These are phyloP conservation scores for Elysia crispata DNA, from an alignment of 2,888 invertebrate genomes.

Conservation along the genomic window DNA sequence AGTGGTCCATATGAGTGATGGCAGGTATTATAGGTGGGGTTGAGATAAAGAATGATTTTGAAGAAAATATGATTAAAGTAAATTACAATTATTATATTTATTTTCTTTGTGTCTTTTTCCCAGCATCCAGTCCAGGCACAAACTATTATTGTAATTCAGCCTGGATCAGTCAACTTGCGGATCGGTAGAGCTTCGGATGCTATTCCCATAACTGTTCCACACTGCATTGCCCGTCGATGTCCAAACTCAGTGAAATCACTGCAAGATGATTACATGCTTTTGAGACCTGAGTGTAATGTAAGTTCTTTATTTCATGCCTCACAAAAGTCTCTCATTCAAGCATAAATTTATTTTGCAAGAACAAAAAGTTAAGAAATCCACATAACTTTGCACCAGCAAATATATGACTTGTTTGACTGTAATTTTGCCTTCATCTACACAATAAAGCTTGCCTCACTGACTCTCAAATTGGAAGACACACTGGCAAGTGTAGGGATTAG, in stretches of 20 bases:
- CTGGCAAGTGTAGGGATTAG: too few species aligned
- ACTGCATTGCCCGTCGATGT: slow-evolving; percentile 87
- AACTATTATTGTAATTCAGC: slow-evolving; percentile 88
- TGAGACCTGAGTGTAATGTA: slow-evolving; percentile 69
- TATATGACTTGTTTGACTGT: too few species aligned
- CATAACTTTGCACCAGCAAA: too few species aligned
- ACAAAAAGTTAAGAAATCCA: not conserved
- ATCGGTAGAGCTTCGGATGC: slow-evolving; percentile 94
- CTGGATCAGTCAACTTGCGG: slow-evolving; percentile 91
- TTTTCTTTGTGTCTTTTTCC: not conserved
- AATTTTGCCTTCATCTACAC: too few species aligned
- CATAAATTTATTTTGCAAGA: not conserved
- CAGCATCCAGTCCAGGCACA: slow-evolving; percentile 68
- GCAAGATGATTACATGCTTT: slow-evolving; percentile 65
- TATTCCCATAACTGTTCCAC: slow-evolving; percentile 89
- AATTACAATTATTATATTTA: not conserved
- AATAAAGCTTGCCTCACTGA: too few species aligned
- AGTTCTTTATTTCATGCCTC: too few species aligned
- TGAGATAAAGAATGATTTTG: not conserved
- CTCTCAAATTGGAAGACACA: too few species aligned
- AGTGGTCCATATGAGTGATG: too few species aligned
- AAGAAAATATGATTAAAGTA: not conserved
- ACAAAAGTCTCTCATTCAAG: too few species aligned
- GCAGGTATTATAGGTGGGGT: not conserved
- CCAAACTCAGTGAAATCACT: slow-evolving; percentile 54